These are phyloP conservation scores for Chaetorhynchus papuensis DNA, from an alignment of 2,113 vertebrate genomes.

Conservation along the genomic window DNA sequence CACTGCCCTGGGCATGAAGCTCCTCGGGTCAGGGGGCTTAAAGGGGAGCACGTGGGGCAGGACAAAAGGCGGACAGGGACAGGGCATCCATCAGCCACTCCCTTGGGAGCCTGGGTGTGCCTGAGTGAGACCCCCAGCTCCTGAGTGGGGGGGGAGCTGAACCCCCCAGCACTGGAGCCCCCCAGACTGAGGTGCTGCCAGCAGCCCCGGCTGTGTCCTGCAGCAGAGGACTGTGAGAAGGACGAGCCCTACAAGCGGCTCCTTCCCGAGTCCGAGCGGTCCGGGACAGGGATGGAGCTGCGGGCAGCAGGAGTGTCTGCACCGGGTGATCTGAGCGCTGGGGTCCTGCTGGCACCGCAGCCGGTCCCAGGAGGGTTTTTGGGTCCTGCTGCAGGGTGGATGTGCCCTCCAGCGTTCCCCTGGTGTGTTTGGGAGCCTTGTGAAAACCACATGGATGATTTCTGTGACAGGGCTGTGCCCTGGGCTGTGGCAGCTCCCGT, in stretches of 20 bases:
- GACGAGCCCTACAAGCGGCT: too few species aligned
- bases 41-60: background rate
- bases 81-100: background rate
- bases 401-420: background rate
- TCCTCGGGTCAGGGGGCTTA: accelerated
- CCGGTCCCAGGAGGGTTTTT: accelerated
- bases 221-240: accelerated
- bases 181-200: accelerated
- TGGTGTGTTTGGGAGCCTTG: background rate
- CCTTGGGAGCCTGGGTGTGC: background rate
- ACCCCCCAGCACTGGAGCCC: too few species aligned
- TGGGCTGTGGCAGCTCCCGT: background rate
- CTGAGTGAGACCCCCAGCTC: background rate
- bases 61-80: background rate
- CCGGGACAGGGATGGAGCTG: accelerated
- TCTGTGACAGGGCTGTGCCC: background rate
- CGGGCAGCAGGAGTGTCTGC: background rate
- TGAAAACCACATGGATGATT: accelerated
- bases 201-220: accelerated
- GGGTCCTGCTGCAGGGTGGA: background rate
- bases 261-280: accelerated
- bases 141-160: background rate
- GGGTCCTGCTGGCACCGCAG: background rate
- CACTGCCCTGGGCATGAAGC: background rate
- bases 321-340: background rate